phyloP scores from a whole-genome alignment of 2,113 vertebrate genomes.

The Corythaeola cristata region DNA sequence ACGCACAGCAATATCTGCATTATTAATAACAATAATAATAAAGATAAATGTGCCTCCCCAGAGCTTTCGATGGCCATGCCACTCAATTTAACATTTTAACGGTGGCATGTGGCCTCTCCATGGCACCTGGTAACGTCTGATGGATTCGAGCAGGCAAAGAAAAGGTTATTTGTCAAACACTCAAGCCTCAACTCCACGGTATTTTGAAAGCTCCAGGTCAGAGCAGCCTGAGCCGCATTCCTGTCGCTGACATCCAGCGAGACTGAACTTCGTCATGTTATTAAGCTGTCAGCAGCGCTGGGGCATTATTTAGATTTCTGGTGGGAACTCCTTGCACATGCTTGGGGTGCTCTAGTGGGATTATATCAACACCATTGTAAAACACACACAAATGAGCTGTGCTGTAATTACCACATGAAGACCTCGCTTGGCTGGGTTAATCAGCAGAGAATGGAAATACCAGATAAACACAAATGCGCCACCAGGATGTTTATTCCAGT shows the following conservation, averaged over 20 bases:
- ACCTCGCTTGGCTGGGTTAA: constrained; percentile 39
- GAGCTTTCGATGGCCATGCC: constrained; percentile 77
- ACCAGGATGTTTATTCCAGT: constrained; percentile 33
- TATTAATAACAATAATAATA: constrained; percentile 82
- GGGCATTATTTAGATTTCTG: constrained; percentile 82
- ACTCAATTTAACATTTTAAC: constrained; percentile 86
- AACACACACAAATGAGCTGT: constrained; percentile 76
- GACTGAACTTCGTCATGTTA: constrained; percentile 86
- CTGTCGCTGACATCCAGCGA: constrained; percentile 78
- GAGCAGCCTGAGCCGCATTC: constrained; percentile 76
- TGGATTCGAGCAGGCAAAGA: constrained; percentile 77
- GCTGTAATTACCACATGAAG: constrained; percentile 71
- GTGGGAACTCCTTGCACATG: constrained; percentile 82
- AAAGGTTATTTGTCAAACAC: constrained; percentile 82
- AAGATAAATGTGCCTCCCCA: constrained; percentile 80
- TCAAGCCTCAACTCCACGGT: constrained; percentile 44
- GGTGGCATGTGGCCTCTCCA: constrained; percentile 79
- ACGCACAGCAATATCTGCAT: constrained; percentile 75
- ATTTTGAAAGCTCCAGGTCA: constrained; percentile 78
- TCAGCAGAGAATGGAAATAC: constrained; percentile 65
- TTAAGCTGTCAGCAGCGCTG: constrained; percentile 83
- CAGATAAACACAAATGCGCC: constrained; percentile 39
- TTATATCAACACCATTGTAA: constrained; percentile 84
- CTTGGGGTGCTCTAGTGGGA: constrained; percentile 76
- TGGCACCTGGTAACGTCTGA: constrained; percentile 79